A percentile compares a stretch with the other conserved stretches of the same genome.
phyloP scores from a whole-genome alignment of 2,888 invertebrate genomes.

The Drosophila nigritarsus region DNA sequence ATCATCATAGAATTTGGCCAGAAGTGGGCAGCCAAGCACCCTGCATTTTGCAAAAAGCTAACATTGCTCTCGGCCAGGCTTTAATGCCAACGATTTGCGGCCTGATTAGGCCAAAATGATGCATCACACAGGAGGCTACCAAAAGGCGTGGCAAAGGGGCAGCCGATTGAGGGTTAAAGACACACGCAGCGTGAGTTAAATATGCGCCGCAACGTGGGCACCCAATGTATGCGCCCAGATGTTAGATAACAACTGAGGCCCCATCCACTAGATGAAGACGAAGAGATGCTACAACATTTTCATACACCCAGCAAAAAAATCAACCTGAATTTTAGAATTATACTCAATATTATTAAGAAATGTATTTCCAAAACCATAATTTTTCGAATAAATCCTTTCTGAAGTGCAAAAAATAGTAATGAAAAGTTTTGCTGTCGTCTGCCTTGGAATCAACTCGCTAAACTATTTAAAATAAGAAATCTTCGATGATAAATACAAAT shows the following conservation, averaged over 20 bases:
- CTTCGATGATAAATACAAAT: no score
- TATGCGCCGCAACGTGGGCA: constrained; percentile 74
- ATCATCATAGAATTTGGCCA: constrained; percentile 49
- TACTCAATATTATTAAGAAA: background rate
- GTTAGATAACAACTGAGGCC: constrained; percentile 52
- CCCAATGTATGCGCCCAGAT: constrained; percentile 55
- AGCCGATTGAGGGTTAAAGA: constrained; percentile 27
- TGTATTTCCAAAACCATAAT: background rate
- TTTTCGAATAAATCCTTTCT: no score
- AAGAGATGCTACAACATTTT: background rate
- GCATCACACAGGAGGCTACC: constrained; percentile 61
- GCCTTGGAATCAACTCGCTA: no score
- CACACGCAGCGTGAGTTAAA: constrained; percentile 74
- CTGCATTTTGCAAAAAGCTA: constrained; percentile 57
- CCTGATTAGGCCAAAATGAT: constrained; percentile 78
- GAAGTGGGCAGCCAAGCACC: constrained; percentile 54
- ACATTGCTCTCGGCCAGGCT: constrained; percentile 70
- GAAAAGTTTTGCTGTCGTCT: background rate
- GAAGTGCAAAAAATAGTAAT: background rate
- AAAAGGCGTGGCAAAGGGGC: background rate
- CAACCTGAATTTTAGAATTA: background rate
- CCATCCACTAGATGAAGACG: constrained; percentile 5
- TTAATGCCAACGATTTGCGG: constrained; percentile 78
- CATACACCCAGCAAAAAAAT: background rate
- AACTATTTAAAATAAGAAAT: no score